phyloP scores from a whole-genome alignment of 2,797 vertebrate genomes.

The Syndactyla subalaris region DNA sequence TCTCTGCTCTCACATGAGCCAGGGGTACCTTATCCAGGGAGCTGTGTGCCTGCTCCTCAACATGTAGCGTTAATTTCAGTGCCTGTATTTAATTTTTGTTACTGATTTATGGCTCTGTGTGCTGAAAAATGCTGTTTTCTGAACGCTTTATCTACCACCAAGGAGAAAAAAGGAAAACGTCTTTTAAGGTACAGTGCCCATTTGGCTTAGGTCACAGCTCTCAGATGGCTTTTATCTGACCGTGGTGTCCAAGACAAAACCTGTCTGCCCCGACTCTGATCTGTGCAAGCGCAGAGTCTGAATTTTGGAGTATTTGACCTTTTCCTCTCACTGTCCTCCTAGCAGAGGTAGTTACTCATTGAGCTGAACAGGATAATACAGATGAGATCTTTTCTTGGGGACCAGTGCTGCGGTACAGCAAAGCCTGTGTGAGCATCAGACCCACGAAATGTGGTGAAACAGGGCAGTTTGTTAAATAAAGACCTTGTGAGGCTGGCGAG shows the following conservation, averaged over 20 bases:
- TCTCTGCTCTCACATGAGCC: not conserved
- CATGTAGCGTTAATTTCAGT: not conserved
- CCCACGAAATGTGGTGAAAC: rapidly evolving
- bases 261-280: not conserved
- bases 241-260: not conserved
- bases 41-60: not conserved
- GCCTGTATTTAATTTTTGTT: not conserved
- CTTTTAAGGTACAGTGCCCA: not conserved
- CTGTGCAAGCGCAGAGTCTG: not conserved
- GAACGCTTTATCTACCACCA: not conserved
- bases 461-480: not conserved
- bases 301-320: not conserved
- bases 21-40: not conserved
- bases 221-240: not conserved
- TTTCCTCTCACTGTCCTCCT: not conserved
- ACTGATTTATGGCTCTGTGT: not conserved
- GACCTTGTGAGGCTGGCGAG: not conserved
- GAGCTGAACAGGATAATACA: not conserved
- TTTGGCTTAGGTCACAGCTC: not conserved
- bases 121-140: not conserved
- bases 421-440: not conserved
- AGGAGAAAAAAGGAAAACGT: not conserved
- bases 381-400: not conserved
- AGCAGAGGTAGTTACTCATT: not conserved
- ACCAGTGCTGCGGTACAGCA: not conserved